Base-by-base conservation (phyloP, 30 jellyfish, hydroid and myxozoan genomes). In the Chrysaora quinquecirrha region DNA sequence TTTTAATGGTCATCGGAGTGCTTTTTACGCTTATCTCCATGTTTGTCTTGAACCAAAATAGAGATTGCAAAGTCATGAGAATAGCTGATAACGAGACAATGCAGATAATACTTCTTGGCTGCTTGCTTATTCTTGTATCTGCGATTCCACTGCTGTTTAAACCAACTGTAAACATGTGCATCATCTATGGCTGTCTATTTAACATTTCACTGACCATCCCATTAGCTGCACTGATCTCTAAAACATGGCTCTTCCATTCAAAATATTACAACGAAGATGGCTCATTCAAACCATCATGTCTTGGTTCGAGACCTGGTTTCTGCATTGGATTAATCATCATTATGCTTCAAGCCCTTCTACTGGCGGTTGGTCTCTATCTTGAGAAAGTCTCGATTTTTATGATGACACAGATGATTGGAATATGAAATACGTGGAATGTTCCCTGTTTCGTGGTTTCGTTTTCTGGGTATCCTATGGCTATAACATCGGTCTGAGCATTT, bases 381-480 rank as follows among this genome's bases (percentile, higher is more conserved):
- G 87, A 70, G 54, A 86, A 86, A 27, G 90, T 90, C 2, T 34
- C 24, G n/a, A 72, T 83, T 0, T 2, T 16, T 66, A 23, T 48
- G 86, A 65, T 10, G 96, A 84, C 50, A 95, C 99, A 1, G 93
- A 49, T 18, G 25, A 71, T 10, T 95, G 97, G 97, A 65, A 85
- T 70, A 90, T 88, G 22, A 84, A 65, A 64, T 95, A 89, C 70
- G 35, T 89, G 20, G 97, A 88, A 34, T 95, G 97, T 56, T 84
- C 95, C 4, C 16, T 24, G 54, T 84, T 83, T 87, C 88, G 95
- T 30, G 87, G 85, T 28, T 46, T 35, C 28, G 79, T 74, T 0
- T 88, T 89, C 82, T 95, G 99, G 99, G 52, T 79, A 1, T 85
- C 94, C 1, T 88, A 83, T 74, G 92, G 94, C 14, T 88, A 19